Base-by-base conservation (phyloP, 2,888 invertebrate genomes). In the Spodoptera littoralis region DNA sequence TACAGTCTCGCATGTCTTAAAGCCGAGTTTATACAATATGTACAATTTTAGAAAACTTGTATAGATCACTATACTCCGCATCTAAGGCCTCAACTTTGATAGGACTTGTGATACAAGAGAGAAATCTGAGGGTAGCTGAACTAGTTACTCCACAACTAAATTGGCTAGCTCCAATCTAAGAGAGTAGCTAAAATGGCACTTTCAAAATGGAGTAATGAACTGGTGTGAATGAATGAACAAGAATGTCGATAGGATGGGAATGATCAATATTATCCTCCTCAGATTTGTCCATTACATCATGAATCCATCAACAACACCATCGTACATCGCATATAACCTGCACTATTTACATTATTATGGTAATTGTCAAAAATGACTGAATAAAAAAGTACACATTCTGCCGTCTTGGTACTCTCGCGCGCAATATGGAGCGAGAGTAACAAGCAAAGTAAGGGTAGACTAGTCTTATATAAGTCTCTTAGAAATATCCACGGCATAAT, bases 1-100 rank as follows among this genome's bases (percentile, higher is more conserved):
- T 91, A 93, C 93, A 93, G 93, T 93, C 93, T 93, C 92, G 90
- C 89, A 84, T 90, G 88, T 88, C 89, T 93, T 92, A 92, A 90
- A 92, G 89, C 89, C 87, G 89, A 91, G 84, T 86, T 82, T 89
- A 85, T 88, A 88, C 84, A 88, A 79, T 87, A 84, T 82, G 84
- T 89, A 91, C 88, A 90, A 82, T 82, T 66, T 87, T 84, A 84
- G 81, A 84, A 80, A 83, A 81, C 77, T 75, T 82, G 83, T 83
- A 82, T 80, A 84, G 69, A 68, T 79, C 73, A 80, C 84, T 87
- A 84, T 83, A 79, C 75, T 72, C 67, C 67, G 82, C 76, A 73
- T 64, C 45, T 52, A 77, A 81, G 84, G 82, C 81, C 82, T 79
- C 78, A 63, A 71, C 72, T 74, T 69, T 65, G 47, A 63, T 66